These are phyloP conservation scores for Chlamydotis undulata DNA, from an alignment of 2,113 vertebrate species.

Conservation along the genomic window DNA sequence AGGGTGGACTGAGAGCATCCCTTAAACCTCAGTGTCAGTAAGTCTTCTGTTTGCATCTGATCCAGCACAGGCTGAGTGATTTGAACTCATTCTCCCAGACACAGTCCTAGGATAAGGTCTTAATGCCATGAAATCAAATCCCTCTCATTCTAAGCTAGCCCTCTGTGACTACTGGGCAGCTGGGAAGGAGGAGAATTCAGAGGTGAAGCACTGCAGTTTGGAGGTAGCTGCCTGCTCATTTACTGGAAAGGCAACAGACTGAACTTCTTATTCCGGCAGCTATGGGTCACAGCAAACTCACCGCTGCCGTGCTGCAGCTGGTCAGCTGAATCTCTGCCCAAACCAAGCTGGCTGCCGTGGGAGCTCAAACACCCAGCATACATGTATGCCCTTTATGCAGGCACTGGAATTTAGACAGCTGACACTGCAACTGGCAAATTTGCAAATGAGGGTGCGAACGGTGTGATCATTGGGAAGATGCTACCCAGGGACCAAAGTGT, in stretches of 20 bases:
- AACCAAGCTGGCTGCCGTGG: neutral
- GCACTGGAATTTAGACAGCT: neutral
- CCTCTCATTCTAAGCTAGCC: neutral
- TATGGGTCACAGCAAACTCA: neutral
- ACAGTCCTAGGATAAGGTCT: neutral
- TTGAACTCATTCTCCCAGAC: neutral
- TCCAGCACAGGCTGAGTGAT: neutral
- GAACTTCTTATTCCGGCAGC: neutral
- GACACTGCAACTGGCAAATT: neutral
- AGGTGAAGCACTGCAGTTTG: neutral
- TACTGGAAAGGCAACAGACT: neutral
- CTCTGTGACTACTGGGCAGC: neutral
- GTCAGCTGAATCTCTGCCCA: neutral
- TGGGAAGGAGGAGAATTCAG: neutral
- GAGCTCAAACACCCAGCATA: neutral
- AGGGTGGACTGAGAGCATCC: neutral
- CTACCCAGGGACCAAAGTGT: neutral
- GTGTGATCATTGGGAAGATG: neutral
- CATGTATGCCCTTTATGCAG: fast-evolving
- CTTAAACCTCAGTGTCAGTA: neutral
- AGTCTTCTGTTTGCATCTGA: neutral
- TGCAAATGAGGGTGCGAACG: neutral
- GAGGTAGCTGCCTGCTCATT: neutral
- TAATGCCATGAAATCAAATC: neutral
- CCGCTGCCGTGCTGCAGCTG: neutral